Percentiles rank a stretch among this genome's conserved stretches.
phyloP scores from a whole-genome alignment of 2,797 vertebrate genomes.

The Alfaro cultratus region DNA sequence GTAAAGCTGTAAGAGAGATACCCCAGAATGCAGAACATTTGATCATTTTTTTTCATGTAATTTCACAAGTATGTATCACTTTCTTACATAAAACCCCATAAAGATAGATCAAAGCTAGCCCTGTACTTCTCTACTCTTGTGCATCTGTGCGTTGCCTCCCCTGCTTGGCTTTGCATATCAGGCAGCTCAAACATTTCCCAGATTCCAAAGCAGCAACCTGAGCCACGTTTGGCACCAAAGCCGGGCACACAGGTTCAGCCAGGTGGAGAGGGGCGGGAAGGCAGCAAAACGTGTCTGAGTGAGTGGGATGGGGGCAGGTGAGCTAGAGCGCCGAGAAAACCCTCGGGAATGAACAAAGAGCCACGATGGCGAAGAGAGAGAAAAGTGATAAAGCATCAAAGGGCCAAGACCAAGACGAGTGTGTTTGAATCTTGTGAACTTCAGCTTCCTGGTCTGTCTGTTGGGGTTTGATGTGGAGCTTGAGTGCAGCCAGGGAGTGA shows the following conservation, averaged over 20 bases:
- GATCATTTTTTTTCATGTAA: neutral
- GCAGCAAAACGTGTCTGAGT: constrained; percentile 28
- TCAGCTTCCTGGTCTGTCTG: constrained; percentile 45
- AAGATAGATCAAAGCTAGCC: neutral
- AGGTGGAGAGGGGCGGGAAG: constrained; percentile 36
- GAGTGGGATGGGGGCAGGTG: constrained; percentile 15
- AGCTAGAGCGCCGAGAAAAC: neutral
- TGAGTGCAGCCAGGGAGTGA: neutral
- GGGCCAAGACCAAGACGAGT: neutral
- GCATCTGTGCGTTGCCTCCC: constrained; percentile 57
- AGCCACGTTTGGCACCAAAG: constrained; percentile 70
- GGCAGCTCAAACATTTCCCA: constrained; percentile 74
- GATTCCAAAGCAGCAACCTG: constrained; percentile 81
- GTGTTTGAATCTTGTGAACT: constrained; percentile 1
- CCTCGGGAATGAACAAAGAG: neutral
- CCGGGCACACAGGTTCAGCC: constrained; percentile 77
- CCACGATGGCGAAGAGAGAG: constrained; percentile 15
- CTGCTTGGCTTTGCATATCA: constrained; percentile 39
- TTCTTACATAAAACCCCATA: neutral
- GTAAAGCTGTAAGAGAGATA: neutral
- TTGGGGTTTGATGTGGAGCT: constrained; percentile 50
- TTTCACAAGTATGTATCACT: neutral
- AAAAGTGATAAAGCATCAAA: constrained; percentile 38
- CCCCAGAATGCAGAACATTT: neutral
- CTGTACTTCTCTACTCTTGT: constrained; percentile 10